Percentiles rank a stretch among this genome's conserved stretches.
Conservation (phyloP, 2,113 vertebrate species). For the Tylochromis polylepis region DNA sequence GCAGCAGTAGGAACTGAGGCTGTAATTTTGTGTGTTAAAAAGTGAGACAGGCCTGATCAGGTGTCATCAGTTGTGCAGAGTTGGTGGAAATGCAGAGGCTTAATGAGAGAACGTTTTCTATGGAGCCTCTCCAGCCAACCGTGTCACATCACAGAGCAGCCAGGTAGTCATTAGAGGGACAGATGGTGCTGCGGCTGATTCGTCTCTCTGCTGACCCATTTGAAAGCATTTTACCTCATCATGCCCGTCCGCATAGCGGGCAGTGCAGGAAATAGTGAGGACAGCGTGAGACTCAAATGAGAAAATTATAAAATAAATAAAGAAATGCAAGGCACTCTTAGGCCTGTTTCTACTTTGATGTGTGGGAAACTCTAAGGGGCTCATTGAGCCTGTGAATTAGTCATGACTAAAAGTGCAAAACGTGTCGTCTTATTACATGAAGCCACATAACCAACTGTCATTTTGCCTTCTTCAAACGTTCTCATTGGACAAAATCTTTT, state of each 20-base stretch:
- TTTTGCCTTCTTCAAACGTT: not conserved
- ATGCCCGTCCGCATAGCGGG: conserved; percentile 2
- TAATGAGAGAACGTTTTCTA: conserved; percentile 46
- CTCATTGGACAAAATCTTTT: not conserved
- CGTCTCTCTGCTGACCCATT: conserved; percentile 54
- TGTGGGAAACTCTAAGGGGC: not conserved
- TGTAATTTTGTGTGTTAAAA: not conserved
- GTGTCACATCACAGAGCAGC: conserved; percentile 49
- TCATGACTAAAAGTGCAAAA: conserved; percentile 13
- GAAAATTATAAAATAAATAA: conserved; percentile 4
- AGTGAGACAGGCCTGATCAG: not conserved
- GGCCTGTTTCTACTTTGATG: not conserved
- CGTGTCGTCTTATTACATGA: not conserved
- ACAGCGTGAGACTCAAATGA: not conserved
- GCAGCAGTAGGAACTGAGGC: not conserved
- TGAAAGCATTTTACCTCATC: conserved; percentile 56
- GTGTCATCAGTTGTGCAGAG: conserved; percentile 14
- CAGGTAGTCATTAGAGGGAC: conserved; percentile 71
- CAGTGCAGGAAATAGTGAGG: not conserved
- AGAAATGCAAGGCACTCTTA: conserved; percentile 15
- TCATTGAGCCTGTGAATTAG: conserved; percentile 12
- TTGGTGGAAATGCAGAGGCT: conserved; percentile 1
- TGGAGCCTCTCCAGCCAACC: conserved; percentile 43
- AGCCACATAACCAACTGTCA: not conserved
- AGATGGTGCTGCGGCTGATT: conserved; percentile 68